A percentile compares a stretch with the other conserved stretches of the same genome.
phyloP scores from a whole-genome alignment of 2,113 vertebrate species.

The Cnemophilus loriae region DNA sequence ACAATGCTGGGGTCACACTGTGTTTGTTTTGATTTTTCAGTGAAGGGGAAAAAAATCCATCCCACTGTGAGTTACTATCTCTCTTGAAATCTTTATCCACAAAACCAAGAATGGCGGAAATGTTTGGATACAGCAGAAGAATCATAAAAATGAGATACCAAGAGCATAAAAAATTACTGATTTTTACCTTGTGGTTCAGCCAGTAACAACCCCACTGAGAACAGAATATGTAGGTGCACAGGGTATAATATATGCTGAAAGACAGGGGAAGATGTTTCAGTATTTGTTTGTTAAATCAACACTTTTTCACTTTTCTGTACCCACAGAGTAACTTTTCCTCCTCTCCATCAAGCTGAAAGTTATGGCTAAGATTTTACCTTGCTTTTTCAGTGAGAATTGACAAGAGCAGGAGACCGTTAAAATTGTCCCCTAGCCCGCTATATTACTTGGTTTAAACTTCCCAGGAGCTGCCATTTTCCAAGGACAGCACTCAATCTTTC shows the following conservation, averaged over 20 bases:
- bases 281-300: neutral
- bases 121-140: neutral
- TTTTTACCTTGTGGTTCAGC: neutral
- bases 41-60: neutral
- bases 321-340: neutral
- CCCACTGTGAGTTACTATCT: neutral
- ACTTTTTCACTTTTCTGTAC: neutral
- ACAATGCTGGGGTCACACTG: neutral
- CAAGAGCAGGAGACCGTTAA: neutral
- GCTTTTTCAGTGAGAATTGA: neutral
- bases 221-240: neutral
- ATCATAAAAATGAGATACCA: neutral
- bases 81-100: neutral
- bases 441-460: neutral
- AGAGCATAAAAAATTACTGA: neutral
- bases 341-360: neutral
- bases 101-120: neutral
- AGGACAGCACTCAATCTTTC: neutral
- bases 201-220: neutral
- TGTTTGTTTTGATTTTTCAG: slow-evolving; percentile 7
- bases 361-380: neutral
- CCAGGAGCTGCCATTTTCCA: neutral
- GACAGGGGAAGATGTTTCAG: neutral
- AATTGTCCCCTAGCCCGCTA: neutral
- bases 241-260: neutral